Evolutionary conservation across 2,888 invertebrate species (phyloP), one percentile per base, ranked within the genome.

Genomic region (Rhingia rostrata): DNA sequence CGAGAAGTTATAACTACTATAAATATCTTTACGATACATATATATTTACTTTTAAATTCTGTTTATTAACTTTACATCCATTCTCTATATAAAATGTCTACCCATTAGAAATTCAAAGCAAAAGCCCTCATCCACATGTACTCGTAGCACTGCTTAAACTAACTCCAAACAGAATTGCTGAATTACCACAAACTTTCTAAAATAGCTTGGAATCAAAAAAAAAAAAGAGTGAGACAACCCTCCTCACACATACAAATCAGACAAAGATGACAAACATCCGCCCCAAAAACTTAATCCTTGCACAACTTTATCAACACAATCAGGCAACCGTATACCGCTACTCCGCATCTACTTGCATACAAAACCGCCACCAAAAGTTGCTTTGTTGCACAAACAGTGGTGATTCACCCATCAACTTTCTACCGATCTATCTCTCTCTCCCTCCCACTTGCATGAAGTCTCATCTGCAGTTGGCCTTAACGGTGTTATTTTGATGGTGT

Each of bases 231-330:
- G 4, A 32, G 4, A 9, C 14, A 4, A 47, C 14, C 22, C 9
- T 41, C 10, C 22, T 22, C 2, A 22, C 22, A 22, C 22, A 22
- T 22, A 22, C 22, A 22, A 22, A 22, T 22, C 22, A 2, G 14
- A 33, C 72, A 77, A 72, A 61, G 66, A 82, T 72, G 78, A 73
- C 72, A 78, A 80, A 69, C 79, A 73, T 73, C 64, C 70, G 63
- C 58, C 60, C 53, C 49, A 43, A 79, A 84, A 80, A 79, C 84
- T 84, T 80, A 84, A 84, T 84, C 84, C 79, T 84, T 66, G 79
- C 54, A 70, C 67, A 84, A 84, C 84, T 80, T 75, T 84, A 84
- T 80, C 84, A 80, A 49, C 47, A 84, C 83, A 84, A 80, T 80
- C 84, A 75, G 80, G 70, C 64, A 70, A 47, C 60, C 58, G 30